phyloP scores from a whole-genome alignment of 2,113 vertebrate genomes.

The Lota lota region DNA sequence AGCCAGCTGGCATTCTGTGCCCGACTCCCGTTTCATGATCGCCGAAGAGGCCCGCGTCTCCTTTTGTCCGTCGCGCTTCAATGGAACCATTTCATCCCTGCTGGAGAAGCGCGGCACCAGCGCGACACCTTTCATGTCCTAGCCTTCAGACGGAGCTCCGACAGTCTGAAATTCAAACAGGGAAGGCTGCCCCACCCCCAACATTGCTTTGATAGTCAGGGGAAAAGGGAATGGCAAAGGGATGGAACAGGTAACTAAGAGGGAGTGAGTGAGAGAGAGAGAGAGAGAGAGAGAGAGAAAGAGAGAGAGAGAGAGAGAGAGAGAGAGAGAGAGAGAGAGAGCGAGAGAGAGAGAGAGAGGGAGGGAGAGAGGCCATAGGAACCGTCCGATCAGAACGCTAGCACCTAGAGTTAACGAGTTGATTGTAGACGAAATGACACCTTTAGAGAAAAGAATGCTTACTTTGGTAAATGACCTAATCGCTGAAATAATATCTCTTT shows the following conservation, averaged over 20 bases:
- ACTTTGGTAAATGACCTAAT: too few species aligned
- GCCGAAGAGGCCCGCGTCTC: slow-evolving; percentile 31
- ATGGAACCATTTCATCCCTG: slow-evolving; percentile 42
- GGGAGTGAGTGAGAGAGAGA: background rate
- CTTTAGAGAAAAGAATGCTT: too few species aligned
- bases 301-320: background rate
- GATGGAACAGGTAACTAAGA: background rate
- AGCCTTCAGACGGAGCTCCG: slow-evolving; percentile 53
- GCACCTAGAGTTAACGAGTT: too few species aligned
- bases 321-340: background rate
- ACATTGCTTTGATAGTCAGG: too few species aligned
- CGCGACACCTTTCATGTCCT: slow-evolving; percentile 62
- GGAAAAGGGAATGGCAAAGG: background rate
- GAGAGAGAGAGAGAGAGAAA: background rate
- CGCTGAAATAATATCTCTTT: too few species aligned
- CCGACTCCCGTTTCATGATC: slow-evolving; percentile 47
- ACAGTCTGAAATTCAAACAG: slow-evolving; percentile 66
- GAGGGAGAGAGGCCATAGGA: too few species aligned
- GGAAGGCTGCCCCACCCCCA: slow-evolving; percentile 12
- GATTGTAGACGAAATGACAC: too few species aligned
- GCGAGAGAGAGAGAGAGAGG: background rate
- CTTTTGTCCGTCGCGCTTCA: slow-evolving; percentile 54
- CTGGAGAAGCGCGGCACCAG: slow-evolving; percentile 22
- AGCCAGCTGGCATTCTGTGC: slow-evolving; percentile 35
- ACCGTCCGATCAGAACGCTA: too few species aligned